Evolutionary conservation across 2,113 vertebrate genomes (phyloP).

Genomic region (Pseudopipra pipra): DNA sequence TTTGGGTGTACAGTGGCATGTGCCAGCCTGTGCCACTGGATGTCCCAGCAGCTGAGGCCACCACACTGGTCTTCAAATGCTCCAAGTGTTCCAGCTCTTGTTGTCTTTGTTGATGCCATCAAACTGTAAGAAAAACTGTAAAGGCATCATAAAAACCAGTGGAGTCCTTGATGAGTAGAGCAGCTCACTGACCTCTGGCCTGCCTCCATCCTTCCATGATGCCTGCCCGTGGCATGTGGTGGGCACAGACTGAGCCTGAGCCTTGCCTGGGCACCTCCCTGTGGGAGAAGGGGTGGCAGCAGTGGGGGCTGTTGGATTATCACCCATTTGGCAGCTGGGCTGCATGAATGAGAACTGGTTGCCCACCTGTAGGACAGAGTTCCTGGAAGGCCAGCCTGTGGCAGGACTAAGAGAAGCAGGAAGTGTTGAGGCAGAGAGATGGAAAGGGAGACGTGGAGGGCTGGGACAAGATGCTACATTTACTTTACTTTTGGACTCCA

Average conservation of each 20-base stretch:
- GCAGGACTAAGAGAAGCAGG: neutral
- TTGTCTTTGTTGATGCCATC: neutral
- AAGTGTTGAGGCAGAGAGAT: neutral
- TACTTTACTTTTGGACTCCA: neutral
- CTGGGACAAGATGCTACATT: neutral
- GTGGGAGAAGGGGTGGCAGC: neutral
- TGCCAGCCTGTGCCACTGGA: neutral
- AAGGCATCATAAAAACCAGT: neutral
- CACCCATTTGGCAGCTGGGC: neutral
- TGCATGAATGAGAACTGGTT: neutral
- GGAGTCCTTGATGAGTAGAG: neutral
- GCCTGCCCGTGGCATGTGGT: fast-evolving
- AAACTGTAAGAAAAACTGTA: neutral
- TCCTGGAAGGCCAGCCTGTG: neutral
- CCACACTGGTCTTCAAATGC: neutral
- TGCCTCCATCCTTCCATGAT: neutral
- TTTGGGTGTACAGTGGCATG: fast-evolving
- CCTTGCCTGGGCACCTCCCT: neutral
- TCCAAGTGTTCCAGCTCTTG: neutral
- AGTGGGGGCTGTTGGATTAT: neutral
- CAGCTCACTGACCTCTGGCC: neutral
- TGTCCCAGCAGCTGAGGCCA: neutral
- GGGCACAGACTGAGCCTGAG: neutral
- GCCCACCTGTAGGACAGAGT: neutral
- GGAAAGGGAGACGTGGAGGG: neutral